phyloP scores from a whole-genome alignment of 2,113 vertebrate genomes.

The Chloebia gouldiae region DNA sequence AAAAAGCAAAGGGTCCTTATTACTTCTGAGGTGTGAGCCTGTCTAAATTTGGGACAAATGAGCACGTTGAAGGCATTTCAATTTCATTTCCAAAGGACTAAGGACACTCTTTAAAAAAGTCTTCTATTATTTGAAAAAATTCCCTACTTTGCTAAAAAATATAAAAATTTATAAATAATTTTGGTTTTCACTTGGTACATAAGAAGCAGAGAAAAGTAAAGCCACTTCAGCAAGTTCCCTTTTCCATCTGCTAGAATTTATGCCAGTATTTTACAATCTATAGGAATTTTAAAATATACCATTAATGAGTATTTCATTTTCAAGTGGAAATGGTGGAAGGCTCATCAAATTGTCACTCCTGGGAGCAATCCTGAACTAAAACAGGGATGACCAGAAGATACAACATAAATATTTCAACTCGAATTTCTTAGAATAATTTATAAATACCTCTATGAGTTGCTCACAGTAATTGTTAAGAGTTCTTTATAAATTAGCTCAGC shows the following conservation, averaged over 20 bases:
- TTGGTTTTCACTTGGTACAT: not conserved
- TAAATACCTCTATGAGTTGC: not conserved
- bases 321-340: not conserved
- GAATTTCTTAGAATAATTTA: not conserved
- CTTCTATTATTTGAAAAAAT: not conserved
- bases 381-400: not conserved
- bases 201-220: not conserved
- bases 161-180: not conserved
- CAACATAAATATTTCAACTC: not conserved
- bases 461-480: not conserved
- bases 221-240: not conserved
- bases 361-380: not conserved
- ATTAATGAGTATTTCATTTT: not conserved
- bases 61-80: not conserved
- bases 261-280: not conserved
- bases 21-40: not conserved
- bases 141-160: not conserved
- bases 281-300: not conserved
- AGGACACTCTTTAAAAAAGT: not conserved
- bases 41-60: not conserved
- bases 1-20: not conserved
- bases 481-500: not conserved
- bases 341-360: not conserved
- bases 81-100: not conserved
- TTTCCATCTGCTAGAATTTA: not conserved